Conservation (phyloP, 2,113 vertebrate species). For the Sander vitreus region DNA sequence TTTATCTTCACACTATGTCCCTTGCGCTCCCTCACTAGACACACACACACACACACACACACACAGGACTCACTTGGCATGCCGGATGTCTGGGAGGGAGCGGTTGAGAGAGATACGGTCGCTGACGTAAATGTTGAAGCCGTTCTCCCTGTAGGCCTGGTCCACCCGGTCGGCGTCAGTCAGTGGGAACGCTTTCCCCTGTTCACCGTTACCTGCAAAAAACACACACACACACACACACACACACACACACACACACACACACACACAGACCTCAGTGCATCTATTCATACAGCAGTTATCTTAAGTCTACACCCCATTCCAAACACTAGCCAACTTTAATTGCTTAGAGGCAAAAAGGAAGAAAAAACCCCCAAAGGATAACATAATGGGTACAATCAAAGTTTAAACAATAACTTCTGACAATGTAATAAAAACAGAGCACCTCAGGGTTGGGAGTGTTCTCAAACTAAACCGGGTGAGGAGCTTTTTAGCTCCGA, state of each 20-base stretch:
- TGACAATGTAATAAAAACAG: neutral
- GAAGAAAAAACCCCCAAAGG: neutral
- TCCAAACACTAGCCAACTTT: neutral
- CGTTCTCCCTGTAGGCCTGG: conserved; percentile 97
- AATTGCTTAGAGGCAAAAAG: neutral
- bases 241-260: conserved; percentile 11
- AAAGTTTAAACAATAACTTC: neutral
- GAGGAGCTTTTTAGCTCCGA: no score
- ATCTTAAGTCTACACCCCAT: neutral
- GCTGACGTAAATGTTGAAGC: conserved; percentile 99
- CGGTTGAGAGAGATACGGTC: conserved; percentile 96
- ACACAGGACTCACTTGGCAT: conserved; percentile 90
- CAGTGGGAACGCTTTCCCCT: conserved; percentile 93
- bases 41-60: neutral
- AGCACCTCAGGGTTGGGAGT: neutral
- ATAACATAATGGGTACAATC: neutral
- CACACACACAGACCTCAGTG: neutral
- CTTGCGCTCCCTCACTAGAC: neutral
- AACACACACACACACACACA: conserved; percentile 21
- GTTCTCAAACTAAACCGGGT: no score
- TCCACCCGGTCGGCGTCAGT: conserved; percentile 91
- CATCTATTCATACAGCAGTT: neutral
- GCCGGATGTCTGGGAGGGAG: conserved; percentile 96
- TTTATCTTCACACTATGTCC: neutral
- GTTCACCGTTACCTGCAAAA: conserved; percentile 92